phyloP scores from a whole-genome alignment of 1,140 invertebrate genomes.

The Drosophila orena region DNA sequence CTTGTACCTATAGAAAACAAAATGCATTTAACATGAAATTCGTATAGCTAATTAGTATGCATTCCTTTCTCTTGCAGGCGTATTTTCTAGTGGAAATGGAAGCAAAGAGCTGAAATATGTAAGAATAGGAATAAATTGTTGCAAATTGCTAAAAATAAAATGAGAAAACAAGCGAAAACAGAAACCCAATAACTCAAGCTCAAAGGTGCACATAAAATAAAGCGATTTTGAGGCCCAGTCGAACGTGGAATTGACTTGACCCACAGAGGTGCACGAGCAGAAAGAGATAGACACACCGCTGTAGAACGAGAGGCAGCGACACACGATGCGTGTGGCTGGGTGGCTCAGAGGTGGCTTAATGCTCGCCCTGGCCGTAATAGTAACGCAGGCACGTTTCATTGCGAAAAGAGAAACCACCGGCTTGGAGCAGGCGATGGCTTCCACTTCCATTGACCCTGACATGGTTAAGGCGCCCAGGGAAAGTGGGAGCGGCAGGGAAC shows the following conservation, averaged over 20 bases:
- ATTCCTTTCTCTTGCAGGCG: conserved; percentile 24
- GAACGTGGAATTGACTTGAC: conserved; percentile 51
- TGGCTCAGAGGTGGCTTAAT: conserved; percentile 40
- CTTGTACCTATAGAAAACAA: background rate
- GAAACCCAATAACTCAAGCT: conserved; percentile 32
- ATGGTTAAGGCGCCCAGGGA: conserved; percentile 53
- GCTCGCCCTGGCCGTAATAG: conserved; percentile 46
- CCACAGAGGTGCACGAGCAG: conserved; percentile 7
- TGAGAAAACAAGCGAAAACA: conserved; percentile 20
- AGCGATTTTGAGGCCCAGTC: conserved; percentile 52
- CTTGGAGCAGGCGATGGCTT: conserved; percentile 38
- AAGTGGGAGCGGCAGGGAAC: conserved; percentile 28
- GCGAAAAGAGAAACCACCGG: conserved; percentile 71
- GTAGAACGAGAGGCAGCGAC: conserved; percentile 15
- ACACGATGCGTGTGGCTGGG: conserved; percentile 52
- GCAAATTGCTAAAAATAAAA: conserved; percentile 26
- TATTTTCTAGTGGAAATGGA: conserved; percentile 10
- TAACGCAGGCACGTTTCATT: conserved; percentile 70
- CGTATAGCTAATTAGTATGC: conserved; percentile 8
- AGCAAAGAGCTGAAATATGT: conserved; percentile 11
- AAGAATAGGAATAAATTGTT: conserved; percentile 45
- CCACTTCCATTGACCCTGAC: conserved; percentile 65
- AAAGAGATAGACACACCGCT: conserved; percentile 11
- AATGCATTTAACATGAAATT: background rate
- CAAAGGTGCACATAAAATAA: conserved; percentile 11